Evolutionary conservation across 2,113 vertebrate species (phyloP), one percentile per base, ranked within the genome.

Genomic region (Anoplopoma fimbria): DNA sequence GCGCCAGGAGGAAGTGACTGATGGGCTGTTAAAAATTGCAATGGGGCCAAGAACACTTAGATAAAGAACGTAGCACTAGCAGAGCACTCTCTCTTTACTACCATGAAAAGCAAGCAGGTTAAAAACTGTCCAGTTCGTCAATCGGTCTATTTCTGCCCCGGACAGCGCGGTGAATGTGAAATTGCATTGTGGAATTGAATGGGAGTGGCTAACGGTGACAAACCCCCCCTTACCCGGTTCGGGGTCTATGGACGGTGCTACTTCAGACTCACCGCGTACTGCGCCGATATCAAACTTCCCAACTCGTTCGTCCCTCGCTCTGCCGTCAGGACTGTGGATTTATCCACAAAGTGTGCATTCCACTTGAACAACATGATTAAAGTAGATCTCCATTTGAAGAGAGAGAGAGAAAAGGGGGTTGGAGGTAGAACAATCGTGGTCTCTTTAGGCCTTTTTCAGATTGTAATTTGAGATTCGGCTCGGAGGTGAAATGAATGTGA

Each of bases 401-500:
- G 73, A 72, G 49, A 47, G 3, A n/a, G 49, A 5, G 27, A 17
- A n/a, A 3, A 23, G 51, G 49, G 49, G 3, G 21, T 9, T 49
- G 51, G 51, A 12, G 29, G 69, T 53, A 73, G 77, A 85, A 90
- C 77, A 83, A 82, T 68, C 1, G 53, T 3, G 2, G 58, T 79
- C 81, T 89, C 73, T 61, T 65, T 51, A 53, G 79, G 74, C 58
- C 70, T 67, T 83, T 88, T 83, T 76, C 82, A 75, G 81, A 90
- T 88, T 81, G 74, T 78, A 89, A 90, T 87, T 91, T 86, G 77
- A 87, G 88, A 89, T 89, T 68, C n/a, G 19, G 72, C 72, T 75
- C 69, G 0, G 76, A 76, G 88, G 84, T 90, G 86, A 89, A 85
- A 90, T 90, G 88, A 90, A 88, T 83, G 88, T 90, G 82, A 90